Evolutionary conservation across 2,888 invertebrate genomes (phyloP), one percentile per base, ranked within the genome.

Genomic region (Mimachlamys varia): DNA sequence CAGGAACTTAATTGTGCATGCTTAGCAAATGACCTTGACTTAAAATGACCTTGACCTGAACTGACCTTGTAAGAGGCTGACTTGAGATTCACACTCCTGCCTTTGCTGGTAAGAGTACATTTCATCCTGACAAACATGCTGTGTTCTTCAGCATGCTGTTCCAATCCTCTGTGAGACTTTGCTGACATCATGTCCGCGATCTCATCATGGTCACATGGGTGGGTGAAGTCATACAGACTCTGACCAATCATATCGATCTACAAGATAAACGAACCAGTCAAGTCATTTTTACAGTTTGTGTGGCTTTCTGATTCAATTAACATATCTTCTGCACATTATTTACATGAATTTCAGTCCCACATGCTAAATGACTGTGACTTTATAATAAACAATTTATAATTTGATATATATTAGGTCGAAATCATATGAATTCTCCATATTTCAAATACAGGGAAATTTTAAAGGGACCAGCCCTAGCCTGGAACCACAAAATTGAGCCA

Each of bases 231-330:
- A 97, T 98, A 99, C 87, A 99, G 98, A 96, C 98, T 98, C 96
- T 99, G 98, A 0, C 99, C 99, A 98, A 99, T 98, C 96, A 99
- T 97, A 96, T 99, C 99, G 97, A 99, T 98, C 99, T 99, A 97
- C 38, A 97, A 90, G 58, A 90, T 33, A 89, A 89, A 58, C 50
- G 44, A 90, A 33, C 37, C n/a, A 19, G n/a, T 5, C 33, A 53
- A 22, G 19, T 62, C 22, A 62, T 22, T 3, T 62, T 3, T 62
- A 22, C 53, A 50, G 53, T 27, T n/a, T 44, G 27, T 44, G 10
- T 15, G 37, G 44, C 44, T 44, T 44, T 44, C 44, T 44, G 44
- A 44, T 7, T n/a, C n/a, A n/a, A n/a, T n/a, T n/a, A n/a, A n/a
- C n/a, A n/a, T n/a, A n/a, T n/a, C n/a, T 44, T 44, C 7, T 44